Evolutionary conservation across 1,140 invertebrate genomes (phyloP).

Genomic region (Homalodisca vitripennis): DNA sequence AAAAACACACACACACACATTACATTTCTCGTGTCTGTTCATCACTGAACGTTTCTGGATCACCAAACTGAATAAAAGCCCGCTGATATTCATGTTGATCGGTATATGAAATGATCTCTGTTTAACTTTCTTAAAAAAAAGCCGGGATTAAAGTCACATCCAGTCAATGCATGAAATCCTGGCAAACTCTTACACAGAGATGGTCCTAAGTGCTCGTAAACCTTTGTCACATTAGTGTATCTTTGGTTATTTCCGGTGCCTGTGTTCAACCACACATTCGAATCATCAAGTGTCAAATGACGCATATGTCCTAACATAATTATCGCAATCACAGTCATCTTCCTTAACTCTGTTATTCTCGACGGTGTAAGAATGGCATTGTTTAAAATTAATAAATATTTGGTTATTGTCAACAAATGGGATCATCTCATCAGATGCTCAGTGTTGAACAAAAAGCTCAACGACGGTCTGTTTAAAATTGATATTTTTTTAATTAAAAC

Average conservation of each 20-base stretch:
- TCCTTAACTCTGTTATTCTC: neutral
- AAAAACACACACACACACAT: no score
- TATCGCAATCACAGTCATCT: conserved; percentile 33
- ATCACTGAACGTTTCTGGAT: neutral
- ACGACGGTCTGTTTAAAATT: neutral
- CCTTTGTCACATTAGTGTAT: conserved; percentile 40
- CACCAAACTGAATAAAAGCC: conserved; percentile 31
- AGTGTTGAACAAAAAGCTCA: neutral
- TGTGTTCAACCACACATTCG: conserved; percentile 39
- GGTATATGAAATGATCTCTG: conserved; percentile 39
- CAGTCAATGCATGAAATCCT: conserved; percentile 48
- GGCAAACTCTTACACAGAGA: conserved; percentile 41
- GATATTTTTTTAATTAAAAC: neutral
- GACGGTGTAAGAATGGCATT: neutral
- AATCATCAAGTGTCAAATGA: conserved; percentile 4
- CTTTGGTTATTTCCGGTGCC: conserved; percentile 40
- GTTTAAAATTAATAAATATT: neutral
- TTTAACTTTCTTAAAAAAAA: conserved; percentile 44
- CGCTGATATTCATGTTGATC: conserved; percentile 35
- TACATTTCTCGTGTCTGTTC: neutral
- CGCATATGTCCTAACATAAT: conserved; percentile 37
- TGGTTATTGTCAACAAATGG: neutral
- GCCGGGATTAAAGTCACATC: conserved; percentile 49
- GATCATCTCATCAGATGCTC: neutral
- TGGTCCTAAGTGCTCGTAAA: conserved; percentile 42